Evolutionary conservation across 2,113 vertebrate genomes (phyloP), one percentile per base, ranked within the genome.

Genomic region (Dipodomys stephensi): DNA sequence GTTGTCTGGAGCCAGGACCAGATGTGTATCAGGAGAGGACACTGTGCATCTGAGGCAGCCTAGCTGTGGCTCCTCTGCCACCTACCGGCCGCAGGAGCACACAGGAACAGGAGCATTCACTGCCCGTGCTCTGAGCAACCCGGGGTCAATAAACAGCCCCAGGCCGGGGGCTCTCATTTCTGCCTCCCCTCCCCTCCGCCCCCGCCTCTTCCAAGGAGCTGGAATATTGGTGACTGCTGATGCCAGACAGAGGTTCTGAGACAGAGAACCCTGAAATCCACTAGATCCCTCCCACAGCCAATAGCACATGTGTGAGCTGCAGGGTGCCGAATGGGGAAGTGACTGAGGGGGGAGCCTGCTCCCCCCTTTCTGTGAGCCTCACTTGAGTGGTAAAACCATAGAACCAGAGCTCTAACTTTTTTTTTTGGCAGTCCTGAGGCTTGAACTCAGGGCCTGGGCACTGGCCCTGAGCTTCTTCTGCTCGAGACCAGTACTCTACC

Each of bases 1-100:
- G 2, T 15, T 91, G 93, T 87, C 94, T 88, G 8, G 27, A 57
- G 19, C 86, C 87, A 32, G 65, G 18, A 28, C 91, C 81, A 94
- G 94, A 79, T 94, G 86, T n/a, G 0, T 60, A 4, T 71, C 0
- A 0, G 15, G 18, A 53, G 44, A 35, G 57, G n/a, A 0, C 25
- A 81, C 85, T 79, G 5, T 32, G 74, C 20, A 39, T 39, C 39
- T 19, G 53, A 74, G 15, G 91, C 86, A n/a, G 72, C 30, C 62
- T 53, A n/a, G 78, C 79, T 1, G 0, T 1, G 72, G 35, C 44
- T 32, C 73, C 89, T 30, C 62, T 86, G 53, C 28, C 39, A 39
- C 39, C 39, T 64, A 30, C 69, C 84, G 30, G 16, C 3, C 39
- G 0, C 23, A 3, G 1, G 28, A 57, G 5, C 28, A 25, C 39